These are phyloP conservation scores for Mylabris sibirica DNA, from an alignment of 2,888 invertebrate species.

Conservation along the genomic window DNA sequence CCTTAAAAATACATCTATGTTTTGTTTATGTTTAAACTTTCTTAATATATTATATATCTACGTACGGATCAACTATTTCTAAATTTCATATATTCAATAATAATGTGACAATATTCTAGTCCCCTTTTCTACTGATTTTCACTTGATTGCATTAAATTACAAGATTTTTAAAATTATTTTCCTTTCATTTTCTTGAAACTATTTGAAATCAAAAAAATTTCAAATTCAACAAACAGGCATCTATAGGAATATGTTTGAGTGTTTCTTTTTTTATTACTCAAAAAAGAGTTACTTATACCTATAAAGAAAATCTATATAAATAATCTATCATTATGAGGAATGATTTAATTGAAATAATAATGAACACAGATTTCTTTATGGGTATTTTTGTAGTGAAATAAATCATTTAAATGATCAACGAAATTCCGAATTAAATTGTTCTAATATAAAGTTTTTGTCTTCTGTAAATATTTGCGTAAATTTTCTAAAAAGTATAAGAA, in stretches of 20 bases:
- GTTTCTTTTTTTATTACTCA: not conserved
- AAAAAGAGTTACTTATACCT: constrained; percentile 27
- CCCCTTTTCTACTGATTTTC: constrained; percentile 54
- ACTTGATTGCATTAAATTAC: constrained; percentile 60
- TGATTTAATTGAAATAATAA: constrained; percentile 13
- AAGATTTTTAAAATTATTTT: constrained; percentile 53
- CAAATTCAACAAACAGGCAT: constrained; percentile 40
- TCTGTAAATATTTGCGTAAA: constrained; percentile 41
- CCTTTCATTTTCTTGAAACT: constrained; percentile 38
- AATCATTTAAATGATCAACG: constrained; percentile 38
- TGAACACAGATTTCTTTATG: constrained; percentile 23
- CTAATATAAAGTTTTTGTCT: constrained; percentile 38
- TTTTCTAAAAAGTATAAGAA: constrained; percentile 43
- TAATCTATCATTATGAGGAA: constrained; percentile 7
- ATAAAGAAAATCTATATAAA: constrained; percentile 10
- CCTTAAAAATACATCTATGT: constrained; percentile 58
- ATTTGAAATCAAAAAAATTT: constrained; percentile 41
- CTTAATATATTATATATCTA: constrained; percentile 54
- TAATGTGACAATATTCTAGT: constrained; percentile 58
- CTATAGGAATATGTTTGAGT: constrained; percentile 45
- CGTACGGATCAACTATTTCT: constrained; percentile 60
- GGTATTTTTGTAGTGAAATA: constrained; percentile 35
- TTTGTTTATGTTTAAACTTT: constrained; percentile 35
- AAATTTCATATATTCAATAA: constrained; percentile 60
- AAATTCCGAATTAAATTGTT: constrained; percentile 42